Evolutionary conservation across 2,797 vertebrate species (phyloP).

Genomic region (Harpia harpyja): DNA sequence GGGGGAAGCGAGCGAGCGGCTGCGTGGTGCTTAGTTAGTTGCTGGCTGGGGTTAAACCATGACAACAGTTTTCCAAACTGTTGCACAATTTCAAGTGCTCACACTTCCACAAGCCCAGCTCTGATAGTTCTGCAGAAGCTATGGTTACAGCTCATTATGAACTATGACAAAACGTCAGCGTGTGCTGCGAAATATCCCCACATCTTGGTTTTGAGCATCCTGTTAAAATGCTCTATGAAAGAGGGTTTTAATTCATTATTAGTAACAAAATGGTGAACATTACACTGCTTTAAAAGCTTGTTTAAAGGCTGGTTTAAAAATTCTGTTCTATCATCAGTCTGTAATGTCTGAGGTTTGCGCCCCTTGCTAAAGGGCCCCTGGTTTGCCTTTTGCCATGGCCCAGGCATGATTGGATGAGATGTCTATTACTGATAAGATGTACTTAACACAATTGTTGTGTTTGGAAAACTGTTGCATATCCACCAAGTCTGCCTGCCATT

Average conservation of each 20-base stretch:
- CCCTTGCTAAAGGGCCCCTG: not conserved
- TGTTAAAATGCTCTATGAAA: not conserved
- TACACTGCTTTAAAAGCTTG: not conserved
- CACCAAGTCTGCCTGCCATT: not conserved
- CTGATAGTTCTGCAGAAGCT: not conserved
- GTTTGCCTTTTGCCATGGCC: not conserved
- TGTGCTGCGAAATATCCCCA: not conserved
- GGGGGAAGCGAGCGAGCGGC: too few species aligned
- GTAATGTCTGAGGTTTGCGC: not conserved
- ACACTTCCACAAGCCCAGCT: not conserved
- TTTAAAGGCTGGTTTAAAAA: not conserved
- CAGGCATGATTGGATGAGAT: not conserved
- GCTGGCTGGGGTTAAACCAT: too few species aligned
- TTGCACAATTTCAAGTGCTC: not conserved
- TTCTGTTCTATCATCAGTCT: not conserved
- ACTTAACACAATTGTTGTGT: not conserved
- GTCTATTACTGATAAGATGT: not conserved
- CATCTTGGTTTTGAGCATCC: not conserved
- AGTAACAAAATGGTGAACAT: not conserved
- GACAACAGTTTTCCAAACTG: not conserved
- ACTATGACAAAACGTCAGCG: not conserved
- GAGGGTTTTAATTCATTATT: not conserved
- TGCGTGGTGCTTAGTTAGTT: too few species aligned
- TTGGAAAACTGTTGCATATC: not conserved
- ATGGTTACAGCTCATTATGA: not conserved